phyloP scores from a whole-genome alignment of 2,113 vertebrate species.

The Verasper variegatus region DNA sequence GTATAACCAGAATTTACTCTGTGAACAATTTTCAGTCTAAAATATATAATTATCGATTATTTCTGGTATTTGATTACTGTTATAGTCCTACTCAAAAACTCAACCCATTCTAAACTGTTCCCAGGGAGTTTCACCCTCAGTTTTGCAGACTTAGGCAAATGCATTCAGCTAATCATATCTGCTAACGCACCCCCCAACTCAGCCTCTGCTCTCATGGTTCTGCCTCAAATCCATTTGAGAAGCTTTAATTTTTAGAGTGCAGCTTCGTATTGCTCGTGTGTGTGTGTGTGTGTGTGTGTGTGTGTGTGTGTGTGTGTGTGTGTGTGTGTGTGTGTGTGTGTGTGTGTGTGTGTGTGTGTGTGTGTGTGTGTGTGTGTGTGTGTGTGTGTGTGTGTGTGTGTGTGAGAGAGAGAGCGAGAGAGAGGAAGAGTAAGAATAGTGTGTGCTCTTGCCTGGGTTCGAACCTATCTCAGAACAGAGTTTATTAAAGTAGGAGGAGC shows the following conservation, averaged over 20 bases:
- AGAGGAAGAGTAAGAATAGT: background rate
- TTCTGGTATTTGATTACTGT: slow-evolving; percentile 27
- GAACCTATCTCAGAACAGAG: slow-evolving; percentile 32
- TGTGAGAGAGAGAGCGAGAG: background rate
- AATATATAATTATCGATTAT: slow-evolving; percentile 38
- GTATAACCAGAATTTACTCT: background rate
- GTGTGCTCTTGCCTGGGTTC: slow-evolving; percentile 19
- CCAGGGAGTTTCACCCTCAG: slow-evolving; percentile 35
- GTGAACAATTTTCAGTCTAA: slow-evolving; percentile 17
- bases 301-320: no score
- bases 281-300: slow-evolving; percentile 17
- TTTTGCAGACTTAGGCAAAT: slow-evolving; percentile 57
- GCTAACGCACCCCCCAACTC: slow-evolving; percentile 50
- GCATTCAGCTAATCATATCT: slow-evolving; percentile 65
- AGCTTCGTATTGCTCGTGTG: slow-evolving; percentile 39
- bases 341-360: no score
- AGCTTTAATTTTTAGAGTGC: slow-evolving; percentile 73
- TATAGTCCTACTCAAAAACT: slow-evolving; percentile 11
- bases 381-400: no score
- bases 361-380: no score
- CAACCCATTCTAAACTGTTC: slow-evolving; percentile 24
- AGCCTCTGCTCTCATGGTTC: slow-evolving; percentile 63
- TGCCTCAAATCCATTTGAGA: slow-evolving; percentile 75
- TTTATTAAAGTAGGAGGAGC: slow-evolving; percentile 68
- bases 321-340: no score